Base-by-base conservation (phyloP, 1,140 invertebrate species). In the Whitmania pigra region DNA sequence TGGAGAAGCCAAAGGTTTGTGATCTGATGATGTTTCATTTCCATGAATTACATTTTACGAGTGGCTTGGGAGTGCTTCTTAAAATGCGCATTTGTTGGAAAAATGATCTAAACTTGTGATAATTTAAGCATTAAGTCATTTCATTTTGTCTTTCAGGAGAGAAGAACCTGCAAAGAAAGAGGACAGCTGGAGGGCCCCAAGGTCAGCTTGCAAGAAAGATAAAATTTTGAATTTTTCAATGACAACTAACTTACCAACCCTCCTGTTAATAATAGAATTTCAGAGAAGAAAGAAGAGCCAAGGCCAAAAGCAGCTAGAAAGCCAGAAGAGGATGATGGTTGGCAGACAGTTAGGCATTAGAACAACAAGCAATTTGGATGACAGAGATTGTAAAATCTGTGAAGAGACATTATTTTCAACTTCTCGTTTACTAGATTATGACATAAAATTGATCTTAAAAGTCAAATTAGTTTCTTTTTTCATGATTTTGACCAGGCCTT, bases 11-110 rank as follows among this genome's bases (percentile, higher is more conserved):
- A 63, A 63, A 15, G 57, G 57, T 63, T 31, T 63, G 29, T 25
- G 79, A 36, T 76, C 77, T 22, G 80, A 79, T 69, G 79, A 79
- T 70, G 77, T 74, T 78, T 49, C 15, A 49, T 11, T 49, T 49
- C 43, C 9, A 11, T 49, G 43, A 4, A 49, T 49, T 49, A 49
- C 9, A 3, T 49, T 49, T 11, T 49, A 49, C 2, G 57, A 63
- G 18, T 22, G 29, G 20, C 2, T 63, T 36, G 31, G 31, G 31
- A 2, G 2, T 6, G 6, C 31, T 36, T 36, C 31, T 36, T 36
- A 2, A 36, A 36, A 63, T 63, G 57, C 9, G 22, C 57, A 22
- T 25, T 13, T 13, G 22, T 25, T 22, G 29, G 57, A 63, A 15
- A 31, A 63, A 25, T 13, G 57, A 0, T 63, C 43, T 49, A 13